Evolutionary conservation across 2,888 invertebrate species (phyloP).

Genomic region (Caenorhabditis zanzibari): DNA sequence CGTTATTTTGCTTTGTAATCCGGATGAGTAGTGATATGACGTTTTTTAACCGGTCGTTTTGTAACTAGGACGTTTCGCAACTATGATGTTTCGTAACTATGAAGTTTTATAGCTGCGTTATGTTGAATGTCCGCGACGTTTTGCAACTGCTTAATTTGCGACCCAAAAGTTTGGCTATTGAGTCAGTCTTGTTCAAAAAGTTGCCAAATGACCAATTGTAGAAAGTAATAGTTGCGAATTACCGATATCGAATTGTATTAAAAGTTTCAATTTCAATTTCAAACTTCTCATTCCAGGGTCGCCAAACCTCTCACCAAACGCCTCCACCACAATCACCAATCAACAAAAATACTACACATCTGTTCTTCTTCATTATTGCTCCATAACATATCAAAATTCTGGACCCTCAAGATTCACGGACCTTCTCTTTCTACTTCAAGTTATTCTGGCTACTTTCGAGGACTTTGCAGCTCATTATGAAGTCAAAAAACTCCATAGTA

Average conservation of each 20-base stretch:
- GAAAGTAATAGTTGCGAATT: too few species aligned
- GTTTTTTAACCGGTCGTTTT: too few species aligned
- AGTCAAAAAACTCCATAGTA: background rate
- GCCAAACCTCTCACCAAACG: background rate
- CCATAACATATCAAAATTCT: background rate
- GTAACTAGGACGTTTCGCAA: background rate
- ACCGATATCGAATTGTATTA: too few species aligned
- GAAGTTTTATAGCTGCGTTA: too few species aligned
- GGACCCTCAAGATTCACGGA: slow-evolving; percentile 5
- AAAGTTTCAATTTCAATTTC: too few species aligned
- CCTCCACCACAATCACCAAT: background rate
- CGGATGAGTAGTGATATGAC: background rate
- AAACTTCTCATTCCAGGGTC: background rate
- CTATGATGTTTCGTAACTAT: too few species aligned
- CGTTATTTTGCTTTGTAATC: background rate
- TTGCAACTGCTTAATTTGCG: too few species aligned
- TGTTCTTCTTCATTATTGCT: background rate
- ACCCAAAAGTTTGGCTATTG: too few species aligned
- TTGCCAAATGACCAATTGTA: too few species aligned
- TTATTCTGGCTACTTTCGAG: background rate
- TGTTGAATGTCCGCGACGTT: too few species aligned
- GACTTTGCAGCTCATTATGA: background rate
- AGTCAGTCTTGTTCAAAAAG: too few species aligned
- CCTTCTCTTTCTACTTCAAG: background rate
- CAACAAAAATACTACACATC: slow-evolving; percentile 1